Conservation (phyloP, 2,888 invertebrate species). For the Hypolimnas misippus region DNA sequence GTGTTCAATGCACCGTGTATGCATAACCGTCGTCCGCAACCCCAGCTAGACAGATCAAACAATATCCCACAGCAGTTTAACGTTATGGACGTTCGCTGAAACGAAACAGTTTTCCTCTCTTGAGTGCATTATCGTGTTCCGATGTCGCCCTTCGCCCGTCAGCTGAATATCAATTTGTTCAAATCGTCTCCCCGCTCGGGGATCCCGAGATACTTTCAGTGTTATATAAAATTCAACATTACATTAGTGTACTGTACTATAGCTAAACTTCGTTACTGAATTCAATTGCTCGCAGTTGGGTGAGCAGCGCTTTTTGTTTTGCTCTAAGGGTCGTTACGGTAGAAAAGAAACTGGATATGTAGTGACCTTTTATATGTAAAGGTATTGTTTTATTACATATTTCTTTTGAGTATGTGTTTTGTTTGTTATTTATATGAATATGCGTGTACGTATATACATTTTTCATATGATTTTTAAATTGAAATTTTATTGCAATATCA, state of each 20-base stretch:
- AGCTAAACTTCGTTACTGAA: conserved; percentile 9
- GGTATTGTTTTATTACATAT: too few species aligned
- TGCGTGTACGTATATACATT: too few species aligned
- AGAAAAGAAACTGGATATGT: neutral
- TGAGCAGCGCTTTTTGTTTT: neutral
- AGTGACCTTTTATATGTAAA: neutral
- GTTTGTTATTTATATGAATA: too few species aligned
- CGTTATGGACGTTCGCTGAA: conserved; percentile 28
- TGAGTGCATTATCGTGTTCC: conserved; percentile 62
- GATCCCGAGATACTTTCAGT: conserved; percentile 12
- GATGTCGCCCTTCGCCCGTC: conserved; percentile 19
- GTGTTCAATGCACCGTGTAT: neutral
- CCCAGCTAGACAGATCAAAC: conserved; percentile 9
- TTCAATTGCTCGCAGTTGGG: neutral
- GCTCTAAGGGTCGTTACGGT: neutral
- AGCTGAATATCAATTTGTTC: conserved; percentile 39
- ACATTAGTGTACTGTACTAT: conserved; percentile 6
- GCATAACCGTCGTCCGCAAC: neutral
- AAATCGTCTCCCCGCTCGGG: conserved; percentile 3
- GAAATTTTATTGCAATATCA: too few species aligned
- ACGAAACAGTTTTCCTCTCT: conserved; percentile 21
- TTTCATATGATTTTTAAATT: too few species aligned
- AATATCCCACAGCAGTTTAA: conserved; percentile 21
- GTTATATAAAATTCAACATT: conserved; percentile 10
- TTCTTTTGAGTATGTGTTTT: too few species aligned